Evolutionary conservation across 2,888 invertebrate genomes (phyloP).

Genomic region (Athalia cordata): DNA sequence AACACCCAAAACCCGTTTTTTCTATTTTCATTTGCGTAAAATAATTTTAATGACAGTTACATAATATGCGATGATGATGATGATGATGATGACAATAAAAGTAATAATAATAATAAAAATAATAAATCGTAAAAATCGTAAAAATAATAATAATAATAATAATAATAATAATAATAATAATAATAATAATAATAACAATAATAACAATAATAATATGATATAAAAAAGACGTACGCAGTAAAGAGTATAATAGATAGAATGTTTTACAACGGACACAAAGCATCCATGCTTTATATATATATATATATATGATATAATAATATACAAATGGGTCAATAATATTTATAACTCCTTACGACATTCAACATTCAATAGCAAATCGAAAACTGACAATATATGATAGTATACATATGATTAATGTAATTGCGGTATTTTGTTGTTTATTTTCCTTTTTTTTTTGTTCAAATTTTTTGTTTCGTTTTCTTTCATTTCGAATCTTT

Average conservation of each 20-base stretch:
- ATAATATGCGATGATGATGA: no score
- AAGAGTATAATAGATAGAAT: conserved; percentile 24
- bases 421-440: not conserved
- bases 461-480: not conserved
- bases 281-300: conserved; percentile 40
- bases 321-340: conserved; percentile 30
- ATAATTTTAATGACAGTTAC: no score
- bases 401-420: not conserved
- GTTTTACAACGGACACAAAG: conserved; percentile 46
- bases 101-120: no score
- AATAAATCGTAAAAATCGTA: no score
- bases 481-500: no score
- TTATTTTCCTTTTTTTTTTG: not conserved
- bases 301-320: not conserved
- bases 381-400: conserved; percentile 20
- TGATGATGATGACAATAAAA: no score
- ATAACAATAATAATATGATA: not conserved
- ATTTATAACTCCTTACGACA: conserved; percentile 49
- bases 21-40: no score
- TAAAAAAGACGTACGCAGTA: conserved; percentile 30
- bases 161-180: no score
- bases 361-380: conserved; percentile 54
- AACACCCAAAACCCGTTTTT: no score
- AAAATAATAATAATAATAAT: no score
- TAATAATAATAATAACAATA: no score